Conservation (phyloP, 2,113 vertebrate species). For the Cygnus atratus region DNA sequence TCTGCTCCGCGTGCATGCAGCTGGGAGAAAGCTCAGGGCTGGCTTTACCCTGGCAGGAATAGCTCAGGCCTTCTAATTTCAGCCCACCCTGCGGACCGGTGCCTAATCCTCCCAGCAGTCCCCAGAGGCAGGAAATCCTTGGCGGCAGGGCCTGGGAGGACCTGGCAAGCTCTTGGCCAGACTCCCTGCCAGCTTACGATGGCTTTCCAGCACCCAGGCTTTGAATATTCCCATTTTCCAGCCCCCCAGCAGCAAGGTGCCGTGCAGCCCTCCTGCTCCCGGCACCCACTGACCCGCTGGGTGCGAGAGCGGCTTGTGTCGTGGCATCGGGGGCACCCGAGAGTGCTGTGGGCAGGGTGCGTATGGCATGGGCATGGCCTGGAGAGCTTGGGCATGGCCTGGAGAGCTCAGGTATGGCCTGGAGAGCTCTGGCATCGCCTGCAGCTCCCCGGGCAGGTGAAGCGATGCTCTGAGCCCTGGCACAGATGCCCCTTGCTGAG, state of each 20-base stretch:
- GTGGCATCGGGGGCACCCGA: neutral
- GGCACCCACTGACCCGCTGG: neutral
- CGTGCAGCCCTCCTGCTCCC: neutral
- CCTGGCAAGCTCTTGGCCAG: neutral
- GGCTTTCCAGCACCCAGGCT: neutral
- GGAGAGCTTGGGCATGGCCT: too few relatives aligned
- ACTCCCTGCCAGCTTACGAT: neutral
- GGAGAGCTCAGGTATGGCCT: too few relatives aligned
- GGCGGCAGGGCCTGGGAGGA: neutral
- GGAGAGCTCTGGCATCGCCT: fast-evolving
- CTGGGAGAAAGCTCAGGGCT: neutral
- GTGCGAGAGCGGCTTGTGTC: fast-evolving
- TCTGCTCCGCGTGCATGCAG: fast-evolving
- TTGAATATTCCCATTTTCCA: neutral
- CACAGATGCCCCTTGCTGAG: neutral
- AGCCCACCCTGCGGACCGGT: neutral
- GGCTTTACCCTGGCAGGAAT: neutral
- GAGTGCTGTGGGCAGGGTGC: neutral
- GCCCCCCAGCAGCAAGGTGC: neutral
- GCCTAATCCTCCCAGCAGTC: neutral
- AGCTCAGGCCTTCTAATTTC: constrained; percentile 39
- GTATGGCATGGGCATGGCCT: neutral
- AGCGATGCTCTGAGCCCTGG: neutral
- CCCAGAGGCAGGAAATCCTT: constrained; percentile 15
- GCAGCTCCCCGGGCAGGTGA: neutral